phyloP scores from a whole-genome alignment of 2,888 invertebrate species.

The Orchesellides sinensis region DNA sequence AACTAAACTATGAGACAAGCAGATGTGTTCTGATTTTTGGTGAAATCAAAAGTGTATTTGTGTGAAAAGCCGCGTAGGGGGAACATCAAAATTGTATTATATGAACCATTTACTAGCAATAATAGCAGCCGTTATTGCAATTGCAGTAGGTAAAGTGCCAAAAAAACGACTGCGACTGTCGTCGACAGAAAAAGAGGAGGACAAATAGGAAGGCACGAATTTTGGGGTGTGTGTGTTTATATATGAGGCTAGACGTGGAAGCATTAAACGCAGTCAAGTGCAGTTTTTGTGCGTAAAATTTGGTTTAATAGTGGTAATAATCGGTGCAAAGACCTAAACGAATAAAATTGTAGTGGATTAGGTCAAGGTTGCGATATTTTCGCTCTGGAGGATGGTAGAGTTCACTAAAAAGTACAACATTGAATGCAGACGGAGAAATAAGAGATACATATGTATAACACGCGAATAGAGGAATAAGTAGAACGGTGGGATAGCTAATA shows the following conservation, averaged over 20 bases:
- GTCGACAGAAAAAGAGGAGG: not conserved
- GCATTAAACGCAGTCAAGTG: not conserved
- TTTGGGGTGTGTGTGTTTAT: conserved; percentile 26
- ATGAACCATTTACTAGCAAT: conserved; percentile 62
- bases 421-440: not conserved
- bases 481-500: conserved; percentile 52
- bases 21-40: too few relatives aligned
- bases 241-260: conserved; percentile 23
- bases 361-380: conserved; percentile 63
- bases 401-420: conserved; percentile 50
- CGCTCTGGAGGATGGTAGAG: conserved; percentile 36
- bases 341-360: conserved; percentile 50
- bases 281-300: conserved; percentile 52
- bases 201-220: conserved; percentile 19
- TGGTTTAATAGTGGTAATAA: conserved; percentile 52
- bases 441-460: not conserved
- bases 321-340: conserved; percentile 53
- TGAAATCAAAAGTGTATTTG: conserved; percentile 13
- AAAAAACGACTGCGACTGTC: conserved; percentile 50
- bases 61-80: conserved; percentile 15
- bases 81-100: conserved; percentile 64
- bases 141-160: conserved; percentile 63
- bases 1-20: too few relatives aligned
- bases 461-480: not conserved
- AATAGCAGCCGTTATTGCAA: conserved; percentile 62